A percentile compares a stretch with the other conserved stretches of the same genome.
Evolutionary conservation across 2,797 vertebrate species (phyloP).

Genomic region (Tinamus major): DNA sequence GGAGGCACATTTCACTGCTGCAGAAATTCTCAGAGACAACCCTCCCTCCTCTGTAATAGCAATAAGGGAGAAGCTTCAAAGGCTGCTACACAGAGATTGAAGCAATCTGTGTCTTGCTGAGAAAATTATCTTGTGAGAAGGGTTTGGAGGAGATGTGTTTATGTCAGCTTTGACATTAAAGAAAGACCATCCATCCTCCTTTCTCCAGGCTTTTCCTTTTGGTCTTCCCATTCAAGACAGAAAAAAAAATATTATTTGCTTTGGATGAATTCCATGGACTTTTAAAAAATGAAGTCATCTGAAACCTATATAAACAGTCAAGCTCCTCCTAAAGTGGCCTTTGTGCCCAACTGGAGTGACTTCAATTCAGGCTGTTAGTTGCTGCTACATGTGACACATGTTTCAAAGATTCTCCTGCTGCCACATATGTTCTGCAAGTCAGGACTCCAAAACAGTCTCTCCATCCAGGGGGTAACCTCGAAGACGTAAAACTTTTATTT

Average conservation of each 20-base stretch:
- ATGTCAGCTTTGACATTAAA: conserved; percentile 80
- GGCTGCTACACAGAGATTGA: conserved; percentile 73
- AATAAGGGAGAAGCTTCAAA: conserved; percentile 77
- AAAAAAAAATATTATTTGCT: conserved; percentile 75
- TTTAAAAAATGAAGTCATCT: conserved; percentile 71
- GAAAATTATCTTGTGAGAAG: conserved; percentile 78
- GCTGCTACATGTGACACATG: neutral
- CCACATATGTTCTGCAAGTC: neutral
- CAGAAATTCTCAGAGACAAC: conserved; percentile 75
- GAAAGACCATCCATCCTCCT: conserved; percentile 76
- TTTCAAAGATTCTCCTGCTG: neutral
- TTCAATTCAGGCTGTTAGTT: conserved; percentile 37
- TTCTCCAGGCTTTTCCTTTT: conserved; percentile 73
- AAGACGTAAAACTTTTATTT: neutral
- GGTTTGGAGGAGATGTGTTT: conserved; percentile 62
- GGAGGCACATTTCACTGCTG: conserved; percentile 68
- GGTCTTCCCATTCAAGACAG: conserved; percentile 67
- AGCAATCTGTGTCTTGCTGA: conserved; percentile 78
- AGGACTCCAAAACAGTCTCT: neutral
- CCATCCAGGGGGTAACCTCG: neutral
- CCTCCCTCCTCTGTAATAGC: conserved; percentile 63
- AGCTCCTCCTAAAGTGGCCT: conserved; percentile 26
- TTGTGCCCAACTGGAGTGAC: conserved; percentile 55
- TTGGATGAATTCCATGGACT: conserved; percentile 73
- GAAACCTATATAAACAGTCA: conserved; percentile 70